Base-by-base conservation (phyloP, 1,140 invertebrate genomes). In the Bicyclus anynana region DNA sequence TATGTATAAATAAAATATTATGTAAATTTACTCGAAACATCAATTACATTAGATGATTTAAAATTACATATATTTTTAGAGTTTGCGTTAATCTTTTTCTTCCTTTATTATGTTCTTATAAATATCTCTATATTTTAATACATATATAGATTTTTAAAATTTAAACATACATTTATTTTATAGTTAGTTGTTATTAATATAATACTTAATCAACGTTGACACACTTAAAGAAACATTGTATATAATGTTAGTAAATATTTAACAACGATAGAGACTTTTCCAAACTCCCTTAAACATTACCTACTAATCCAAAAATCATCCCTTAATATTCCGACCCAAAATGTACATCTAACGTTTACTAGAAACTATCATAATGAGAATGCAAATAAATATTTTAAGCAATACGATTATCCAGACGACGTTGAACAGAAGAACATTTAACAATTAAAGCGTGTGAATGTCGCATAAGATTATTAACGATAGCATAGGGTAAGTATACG, bases 231-330 rank as follows among this genome's bases (percentile, higher is more conserved):
- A 67, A 74, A 76, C 67, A 72, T 73, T 77, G 53, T 69, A 72
- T 70, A 73, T 44, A 20, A 44, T 73, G 66, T 73, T 72, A 70
- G 67, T 83, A 75, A 76, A 78, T 79, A 77, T 72, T 81, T 74
- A 84, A 87, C 77, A 84, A 82, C 75, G 59, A 74, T 78, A 79
- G 72, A 77, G 59, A 78, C 72, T 57, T 68, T 74, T 62, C 62
- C 59, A 71, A 68, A 77, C 65, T 75, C 64, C 48, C 61, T 73
- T 69, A 74, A 70, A 75, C 65, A 67, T 59, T 38, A 47, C 42
- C 54, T 63, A 55, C 29, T 52, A 55, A 51, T 42, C 27, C 38
- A 16, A 33, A 42, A 42, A 18, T 44, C 26, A 29, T 29, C 14
- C 33, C 26, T 10, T 27, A 12, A 21, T 26, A 12, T 2, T 20